Percentiles rank a stretch among this genome's conserved stretches.
These are phyloP conservation scores for Osmerus eperlanus DNA, from an alignment of 2,113 vertebrate species.

Conservation along the genomic window DNA sequence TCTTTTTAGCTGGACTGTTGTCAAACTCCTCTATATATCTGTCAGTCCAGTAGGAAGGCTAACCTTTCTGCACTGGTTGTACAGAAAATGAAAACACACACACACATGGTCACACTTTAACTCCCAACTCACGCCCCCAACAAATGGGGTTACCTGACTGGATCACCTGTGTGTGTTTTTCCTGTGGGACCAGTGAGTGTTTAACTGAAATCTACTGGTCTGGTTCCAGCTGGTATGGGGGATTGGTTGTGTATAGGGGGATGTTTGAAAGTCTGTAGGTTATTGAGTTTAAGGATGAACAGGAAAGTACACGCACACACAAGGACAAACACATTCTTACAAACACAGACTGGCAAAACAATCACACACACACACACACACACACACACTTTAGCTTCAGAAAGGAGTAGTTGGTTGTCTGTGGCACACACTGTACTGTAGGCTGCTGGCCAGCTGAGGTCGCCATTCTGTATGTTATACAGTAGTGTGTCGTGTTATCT, in stretches of 20 bases:
- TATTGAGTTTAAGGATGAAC: background rate
- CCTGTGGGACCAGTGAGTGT: constrained; percentile 18
- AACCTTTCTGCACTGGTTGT: background rate
- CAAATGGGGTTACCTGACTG: constrained; percentile 26
- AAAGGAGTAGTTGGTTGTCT: background rate
- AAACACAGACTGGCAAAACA: background rate
- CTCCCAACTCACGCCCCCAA: constrained; percentile 18
- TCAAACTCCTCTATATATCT: background rate
- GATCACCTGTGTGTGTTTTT: background rate
- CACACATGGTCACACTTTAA: constrained; percentile 57
- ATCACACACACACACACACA: constrained; percentile 5
- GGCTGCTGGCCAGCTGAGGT: too few species aligned
- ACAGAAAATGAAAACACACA: background rate
- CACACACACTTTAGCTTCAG: background rate
- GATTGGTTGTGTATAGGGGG: background rate
- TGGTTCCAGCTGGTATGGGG: constrained; percentile 15
- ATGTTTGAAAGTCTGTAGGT: background rate
- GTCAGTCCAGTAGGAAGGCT: constrained; percentile 2
- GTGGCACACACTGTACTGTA: background rate
- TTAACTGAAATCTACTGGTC: constrained; percentile 34
- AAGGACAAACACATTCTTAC: constrained; percentile 1
- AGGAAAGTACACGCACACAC: background rate
- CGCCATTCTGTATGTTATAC: too few species aligned
- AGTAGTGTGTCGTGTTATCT: too few species aligned
- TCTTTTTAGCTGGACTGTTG: background rate